Conservation (phyloP, 2,888 invertebrate species). For the Liposcelis brunnea region DNA sequence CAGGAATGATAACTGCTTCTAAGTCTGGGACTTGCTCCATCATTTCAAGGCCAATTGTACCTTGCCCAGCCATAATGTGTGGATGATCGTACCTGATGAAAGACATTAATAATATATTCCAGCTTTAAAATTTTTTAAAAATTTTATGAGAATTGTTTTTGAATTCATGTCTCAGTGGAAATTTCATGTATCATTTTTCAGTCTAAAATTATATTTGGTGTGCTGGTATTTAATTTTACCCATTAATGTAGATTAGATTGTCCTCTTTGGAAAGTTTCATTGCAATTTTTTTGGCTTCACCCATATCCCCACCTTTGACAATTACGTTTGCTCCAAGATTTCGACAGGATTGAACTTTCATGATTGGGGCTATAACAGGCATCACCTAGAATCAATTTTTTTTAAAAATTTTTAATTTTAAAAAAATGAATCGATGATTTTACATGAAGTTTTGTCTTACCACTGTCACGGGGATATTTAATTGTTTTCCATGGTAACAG, state of each 20-base stretch:
- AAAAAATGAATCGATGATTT: not conserved
- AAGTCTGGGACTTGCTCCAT: constrained; percentile 74
- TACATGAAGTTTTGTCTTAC: constrained; percentile 22
- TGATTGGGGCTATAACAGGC: constrained; percentile 86
- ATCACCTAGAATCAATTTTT: constrained; percentile 40
- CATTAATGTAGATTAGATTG: constrained; percentile 69
- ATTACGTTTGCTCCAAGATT: constrained; percentile 73
- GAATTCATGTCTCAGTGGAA: constrained; percentile 1
- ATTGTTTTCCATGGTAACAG: constrained; percentile 57
- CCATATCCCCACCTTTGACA: constrained; percentile 65
- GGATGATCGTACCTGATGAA: constrained; percentile 74
- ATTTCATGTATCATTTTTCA: not conserved
- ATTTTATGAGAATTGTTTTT: not conserved
- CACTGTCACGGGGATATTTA: constrained; percentile 58
- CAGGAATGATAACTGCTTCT: constrained; percentile 80
- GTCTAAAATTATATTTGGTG: no score
- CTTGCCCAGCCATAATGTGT: constrained; percentile 87
- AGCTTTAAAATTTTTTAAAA: not conserved
- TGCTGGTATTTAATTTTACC: constrained; percentile 43
- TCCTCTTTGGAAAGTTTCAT: constrained; percentile 53
- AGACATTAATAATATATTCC: no score
- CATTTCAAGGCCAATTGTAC: constrained; percentile 85
- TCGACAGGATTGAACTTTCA: constrained; percentile 83
- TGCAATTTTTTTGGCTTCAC: constrained; percentile 65
- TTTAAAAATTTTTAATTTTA: no score